phyloP scores from a whole-genome alignment of 2,888 invertebrate species.

The Periphyllus acericola region DNA sequence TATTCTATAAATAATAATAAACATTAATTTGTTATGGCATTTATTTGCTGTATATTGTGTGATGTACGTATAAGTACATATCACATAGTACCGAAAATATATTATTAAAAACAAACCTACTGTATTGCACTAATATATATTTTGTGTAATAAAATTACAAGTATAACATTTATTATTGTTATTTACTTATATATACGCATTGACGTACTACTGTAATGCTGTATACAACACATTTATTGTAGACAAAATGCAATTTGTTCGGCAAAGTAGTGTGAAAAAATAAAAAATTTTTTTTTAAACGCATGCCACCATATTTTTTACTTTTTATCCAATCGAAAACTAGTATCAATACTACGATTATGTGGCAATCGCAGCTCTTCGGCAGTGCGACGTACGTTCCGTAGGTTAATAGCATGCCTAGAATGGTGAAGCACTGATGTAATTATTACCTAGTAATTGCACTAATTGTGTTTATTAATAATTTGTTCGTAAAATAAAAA shows the following conservation, averaged over 20 bases:
- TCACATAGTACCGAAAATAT: no score
- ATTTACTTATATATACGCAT: not conserved
- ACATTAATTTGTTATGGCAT: no score
- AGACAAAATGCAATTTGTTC: not conserved
- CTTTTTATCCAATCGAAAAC: not conserved
- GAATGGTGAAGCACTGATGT: not conserved
- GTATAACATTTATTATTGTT: no score
- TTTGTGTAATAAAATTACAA: no score
- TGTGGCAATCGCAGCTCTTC: not conserved
- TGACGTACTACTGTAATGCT: not conserved
- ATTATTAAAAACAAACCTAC: no score
- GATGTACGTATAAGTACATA: no score
- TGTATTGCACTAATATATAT: no score
- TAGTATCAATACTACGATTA: not conserved
- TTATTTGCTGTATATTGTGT: no score
- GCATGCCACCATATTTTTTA: slow-evolving; percentile 2
- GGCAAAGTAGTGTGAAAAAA: not conserved
- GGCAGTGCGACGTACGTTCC: not conserved
- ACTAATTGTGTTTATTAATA: not conserved
- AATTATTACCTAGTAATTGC: not conserved
- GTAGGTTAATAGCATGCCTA: slow-evolving; percentile 2
- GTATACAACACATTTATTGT: not conserved
- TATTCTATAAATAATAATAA: no score
- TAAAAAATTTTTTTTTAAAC: not conserved
- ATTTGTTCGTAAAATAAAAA: not conserved